A percentile compares a stretch with the other conserved stretches of the same genome.
Evolutionary conservation across 2,113 vertebrate genomes (phyloP).

Genomic region (Anser brachyrhynchus): DNA sequence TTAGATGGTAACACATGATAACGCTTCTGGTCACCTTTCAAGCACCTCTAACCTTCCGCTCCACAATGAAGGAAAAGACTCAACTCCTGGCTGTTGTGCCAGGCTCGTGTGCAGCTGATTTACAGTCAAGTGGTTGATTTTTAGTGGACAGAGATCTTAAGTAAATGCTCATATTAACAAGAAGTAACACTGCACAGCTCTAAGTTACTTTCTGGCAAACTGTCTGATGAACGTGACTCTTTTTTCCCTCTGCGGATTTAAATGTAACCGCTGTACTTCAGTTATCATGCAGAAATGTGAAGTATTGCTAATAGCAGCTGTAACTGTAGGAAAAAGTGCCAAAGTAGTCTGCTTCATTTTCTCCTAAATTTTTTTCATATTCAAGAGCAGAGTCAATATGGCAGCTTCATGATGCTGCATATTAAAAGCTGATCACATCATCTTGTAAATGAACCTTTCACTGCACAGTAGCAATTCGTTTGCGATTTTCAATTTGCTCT

Average conservation of each 20-base stretch:
- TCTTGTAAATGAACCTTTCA: constrained; percentile 38
- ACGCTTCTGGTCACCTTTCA: background rate
- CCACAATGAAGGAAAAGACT: background rate
- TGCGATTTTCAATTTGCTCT: constrained; percentile 48
- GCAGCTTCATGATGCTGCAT: constrained; percentile 56
- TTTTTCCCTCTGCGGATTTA: background rate
- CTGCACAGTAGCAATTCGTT: constrained; percentile 35
- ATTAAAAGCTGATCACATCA: constrained; percentile 60
- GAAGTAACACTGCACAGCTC: background rate
- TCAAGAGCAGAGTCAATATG: constrained; percentile 50
- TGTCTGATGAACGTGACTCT: background rate
- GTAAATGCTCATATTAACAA: background rate
- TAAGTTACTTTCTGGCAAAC: background rate
- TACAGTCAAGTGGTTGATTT: background rate
- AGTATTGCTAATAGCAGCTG: background rate
- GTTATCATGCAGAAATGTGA: background rate
- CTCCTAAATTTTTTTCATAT: constrained; percentile 34
- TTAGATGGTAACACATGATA: constrained; percentile 28
- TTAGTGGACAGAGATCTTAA: background rate
- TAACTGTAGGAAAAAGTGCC: background rate
- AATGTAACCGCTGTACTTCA: background rate
- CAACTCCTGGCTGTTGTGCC: background rate
- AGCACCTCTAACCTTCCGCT: constrained; percentile 14
- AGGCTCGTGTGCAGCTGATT: background rate
- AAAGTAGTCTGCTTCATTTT: background rate